These are phyloP conservation scores for Myotis planiceps DNA, from an alignment of 2,797 vertebrate species.

Conservation along the genomic window DNA sequence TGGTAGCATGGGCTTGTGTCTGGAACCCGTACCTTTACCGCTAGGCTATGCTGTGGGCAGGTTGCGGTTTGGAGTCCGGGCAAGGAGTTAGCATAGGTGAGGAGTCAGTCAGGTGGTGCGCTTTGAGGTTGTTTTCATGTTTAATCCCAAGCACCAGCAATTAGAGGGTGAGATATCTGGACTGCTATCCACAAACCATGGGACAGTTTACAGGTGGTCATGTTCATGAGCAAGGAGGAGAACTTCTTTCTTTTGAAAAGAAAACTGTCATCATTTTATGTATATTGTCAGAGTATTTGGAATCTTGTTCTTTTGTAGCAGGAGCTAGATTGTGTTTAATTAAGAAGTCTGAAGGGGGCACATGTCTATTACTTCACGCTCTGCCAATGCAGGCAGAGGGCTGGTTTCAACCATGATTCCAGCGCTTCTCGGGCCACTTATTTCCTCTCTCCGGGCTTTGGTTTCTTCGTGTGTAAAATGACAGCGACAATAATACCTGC, in stretches of 20 bases:
- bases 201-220: neutral
- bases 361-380: neutral
- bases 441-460: neutral
- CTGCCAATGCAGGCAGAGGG: neutral
- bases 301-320: neutral
- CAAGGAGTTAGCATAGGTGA: neutral
- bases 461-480: neutral
- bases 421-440: neutral
- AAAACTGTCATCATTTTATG: neutral
- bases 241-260: neutral
- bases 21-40: neutral
- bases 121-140: neutral
- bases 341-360: neutral
- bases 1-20: neutral
- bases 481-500: neutral
- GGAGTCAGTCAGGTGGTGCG: neutral
- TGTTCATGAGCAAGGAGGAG: neutral
- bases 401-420: neutral
- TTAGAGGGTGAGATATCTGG: neutral
- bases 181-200: neutral
- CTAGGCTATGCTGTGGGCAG: too few relatives aligned
- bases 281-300: neutral
- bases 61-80: neutral
- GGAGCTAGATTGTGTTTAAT: neutral
- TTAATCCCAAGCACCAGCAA: neutral